A percentile compares a stretch with the other conserved stretches of the same genome.
Conservation (phyloP, 1,140 invertebrate genomes). For the Micrasema longulum region DNA sequence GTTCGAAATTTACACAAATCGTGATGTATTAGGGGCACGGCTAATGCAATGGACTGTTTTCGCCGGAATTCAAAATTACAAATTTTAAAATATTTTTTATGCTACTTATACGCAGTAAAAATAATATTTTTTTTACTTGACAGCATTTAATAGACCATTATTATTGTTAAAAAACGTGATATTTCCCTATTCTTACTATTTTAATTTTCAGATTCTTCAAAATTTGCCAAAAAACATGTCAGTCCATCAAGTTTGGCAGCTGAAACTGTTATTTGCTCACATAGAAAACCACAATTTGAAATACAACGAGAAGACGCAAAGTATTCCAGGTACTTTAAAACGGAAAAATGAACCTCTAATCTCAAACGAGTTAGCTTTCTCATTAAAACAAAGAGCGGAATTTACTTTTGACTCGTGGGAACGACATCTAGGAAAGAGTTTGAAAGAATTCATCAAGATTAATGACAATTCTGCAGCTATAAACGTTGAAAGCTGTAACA, state of each 20-base stretch:
- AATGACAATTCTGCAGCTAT: conserved; percentile 6
- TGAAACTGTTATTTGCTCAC: conserved; percentile 71
- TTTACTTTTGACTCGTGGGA: conserved; percentile 71
- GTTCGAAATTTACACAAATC: too few relatives aligned
- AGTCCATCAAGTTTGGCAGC: conserved; percentile 74
- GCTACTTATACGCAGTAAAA: too few relatives aligned
- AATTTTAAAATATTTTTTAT: too few relatives aligned
- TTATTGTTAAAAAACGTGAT: too few relatives aligned
- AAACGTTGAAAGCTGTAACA: not conserved
- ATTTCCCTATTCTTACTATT: conserved; percentile 23
- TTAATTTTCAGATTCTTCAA: conserved; percentile 65
- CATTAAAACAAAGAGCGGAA: conserved; percentile 70
- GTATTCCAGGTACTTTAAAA: conserved; percentile 56
- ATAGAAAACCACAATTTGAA: conserved; percentile 59
- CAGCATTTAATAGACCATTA: too few relatives aligned
- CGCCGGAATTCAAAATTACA: too few relatives aligned
- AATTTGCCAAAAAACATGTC: conserved; percentile 64
- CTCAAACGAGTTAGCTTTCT: conserved; percentile 62
- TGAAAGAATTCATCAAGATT: conserved; percentile 53
- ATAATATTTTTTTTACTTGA: too few relatives aligned
- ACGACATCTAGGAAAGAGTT: conserved; percentile 60
- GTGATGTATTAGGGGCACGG: too few relatives aligned
- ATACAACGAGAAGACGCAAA: conserved; percentile 53
- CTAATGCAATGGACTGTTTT: too few relatives aligned
- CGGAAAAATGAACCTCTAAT: conserved; percentile 58